phyloP scores from a whole-genome alignment of 2,797 vertebrate species.

The Chromobotia macracanthus region DNA sequence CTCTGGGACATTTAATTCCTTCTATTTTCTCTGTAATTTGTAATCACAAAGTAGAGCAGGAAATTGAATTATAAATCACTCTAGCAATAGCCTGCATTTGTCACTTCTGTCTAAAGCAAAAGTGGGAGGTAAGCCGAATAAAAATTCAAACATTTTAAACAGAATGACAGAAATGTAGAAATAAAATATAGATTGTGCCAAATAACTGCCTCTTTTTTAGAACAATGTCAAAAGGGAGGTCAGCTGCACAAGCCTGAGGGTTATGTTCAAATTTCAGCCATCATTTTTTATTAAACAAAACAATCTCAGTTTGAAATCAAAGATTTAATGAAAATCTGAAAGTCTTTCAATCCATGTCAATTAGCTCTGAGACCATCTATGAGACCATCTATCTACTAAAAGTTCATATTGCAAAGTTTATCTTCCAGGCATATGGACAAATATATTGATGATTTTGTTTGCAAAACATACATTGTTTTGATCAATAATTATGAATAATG shows the following conservation, averaged over 20 bases:
- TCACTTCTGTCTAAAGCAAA: conserved; percentile 7
- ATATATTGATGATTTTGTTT: no score
- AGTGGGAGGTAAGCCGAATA: not conserved
- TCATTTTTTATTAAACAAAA: no score
- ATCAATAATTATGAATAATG: no score
- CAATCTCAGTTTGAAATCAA: no score
- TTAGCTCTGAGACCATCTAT: no score
- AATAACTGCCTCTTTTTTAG: not conserved
- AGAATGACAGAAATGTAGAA: not conserved
- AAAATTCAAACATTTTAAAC: not conserved
- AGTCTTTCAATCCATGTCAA: no score
- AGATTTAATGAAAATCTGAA: no score
- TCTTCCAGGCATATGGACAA: no score
- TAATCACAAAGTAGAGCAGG: conserved; percentile 5
- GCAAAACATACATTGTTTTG: no score
- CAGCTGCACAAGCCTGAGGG: not conserved
- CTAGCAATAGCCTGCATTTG: not conserved
- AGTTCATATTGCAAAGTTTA: no score
- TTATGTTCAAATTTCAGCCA: not conserved
- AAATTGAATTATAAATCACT: conserved; percentile 33
- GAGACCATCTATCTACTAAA: no score
- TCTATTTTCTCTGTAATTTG: conserved; percentile 12
- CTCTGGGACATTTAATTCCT: conserved; percentile 19
- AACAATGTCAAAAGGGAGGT: not conserved
- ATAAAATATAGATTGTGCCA: not conserved